Base-by-base conservation (phyloP, 2,888 invertebrate genomes). In the Eremobia ochroleuca region DNA sequence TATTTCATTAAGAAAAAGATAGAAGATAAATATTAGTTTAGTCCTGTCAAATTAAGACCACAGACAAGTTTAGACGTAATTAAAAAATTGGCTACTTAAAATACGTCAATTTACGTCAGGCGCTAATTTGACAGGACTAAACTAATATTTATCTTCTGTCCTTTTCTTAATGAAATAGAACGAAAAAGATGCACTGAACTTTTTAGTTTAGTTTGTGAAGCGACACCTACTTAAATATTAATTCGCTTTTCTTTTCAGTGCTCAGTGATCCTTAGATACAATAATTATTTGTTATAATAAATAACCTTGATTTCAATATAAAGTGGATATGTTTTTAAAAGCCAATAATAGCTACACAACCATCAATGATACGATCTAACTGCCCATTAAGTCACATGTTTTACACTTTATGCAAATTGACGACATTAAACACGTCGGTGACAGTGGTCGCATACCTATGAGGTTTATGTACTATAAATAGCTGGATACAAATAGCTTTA, bases 381-480 rank as follows among this genome's bases (percentile, higher is more conserved):
- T 70, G 31, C 70, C 31, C 68, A 43, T 66, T 52, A 59, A 72
- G 59, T 75, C 61, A 40, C 55, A 67, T n/a, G 64, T 71, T 78
- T 82, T 43, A 69, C 65, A 52, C 71, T 75, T 76, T 79, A 86
- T 86, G 79, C 66, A 77, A 87, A 85, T 82, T 52, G 11, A 49
- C 34, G 31, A 76, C 71, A 77, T 82, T 83, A 73, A 72, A 71
- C 73, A 77, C 59, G 64, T 70, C 59, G 43, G 31, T 37, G 64
- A 71, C 75, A 67, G 59, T 65, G 62, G 65, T 58, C 62, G 76
- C 76, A 80, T 81, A 65, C 40, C 43, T 68, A 77, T 71, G 77
- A 85, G 64, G 70, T 81, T 76, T 81, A 21, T 31, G 21, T 59
- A 71, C 76, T 85, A 81, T 81, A 78, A 81, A 85, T 83, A 87